Percentiles rank a stretch among this genome's conserved stretches.
Evolutionary conservation across 2,797 vertebrate genomes (phyloP).

Genomic region (Enteromius anoplus): DNA sequence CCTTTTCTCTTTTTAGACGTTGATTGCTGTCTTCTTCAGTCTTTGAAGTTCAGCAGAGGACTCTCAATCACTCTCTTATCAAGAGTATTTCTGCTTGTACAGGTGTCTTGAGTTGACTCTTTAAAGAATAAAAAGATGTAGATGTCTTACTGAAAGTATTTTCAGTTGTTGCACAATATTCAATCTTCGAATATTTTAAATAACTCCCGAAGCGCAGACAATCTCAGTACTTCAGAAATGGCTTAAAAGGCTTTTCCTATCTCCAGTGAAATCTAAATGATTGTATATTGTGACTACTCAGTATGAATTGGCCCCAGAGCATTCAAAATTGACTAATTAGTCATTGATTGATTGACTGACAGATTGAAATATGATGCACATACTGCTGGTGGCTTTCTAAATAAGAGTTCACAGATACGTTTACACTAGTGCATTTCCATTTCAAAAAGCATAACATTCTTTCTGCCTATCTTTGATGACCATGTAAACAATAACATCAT

Average conservation of each 20-base stretch:
- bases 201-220: not conserved
- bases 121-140: not conserved
- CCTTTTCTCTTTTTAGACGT: not conserved
- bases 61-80: not conserved
- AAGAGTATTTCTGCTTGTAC: not conserved
- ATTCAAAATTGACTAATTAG: not conserved
- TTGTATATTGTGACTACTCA: not conserved
- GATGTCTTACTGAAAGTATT: not conserved
- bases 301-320: not conserved
- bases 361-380: not conserved
- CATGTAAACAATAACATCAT: too few relatives aligned
- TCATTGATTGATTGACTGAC: not conserved
- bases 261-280: not conserved
- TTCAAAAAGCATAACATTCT: too few relatives aligned
- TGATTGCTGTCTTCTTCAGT: not conserved
- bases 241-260: not conserved
- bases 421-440: too few relatives aligned
- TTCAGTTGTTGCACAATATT: not conserved
- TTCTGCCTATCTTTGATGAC: too few relatives aligned
- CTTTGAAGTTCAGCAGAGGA: not conserved
- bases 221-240: not conserved
- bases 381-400: not conserved
- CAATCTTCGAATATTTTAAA: too few relatives aligned
- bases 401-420: not conserved
- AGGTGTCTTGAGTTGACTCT: not conserved